A percentile compares a stretch with the other conserved stretches of the same genome.
phyloP scores from a whole-genome alignment of 2,797 vertebrate species.

The Sitta carolinensis region DNA sequence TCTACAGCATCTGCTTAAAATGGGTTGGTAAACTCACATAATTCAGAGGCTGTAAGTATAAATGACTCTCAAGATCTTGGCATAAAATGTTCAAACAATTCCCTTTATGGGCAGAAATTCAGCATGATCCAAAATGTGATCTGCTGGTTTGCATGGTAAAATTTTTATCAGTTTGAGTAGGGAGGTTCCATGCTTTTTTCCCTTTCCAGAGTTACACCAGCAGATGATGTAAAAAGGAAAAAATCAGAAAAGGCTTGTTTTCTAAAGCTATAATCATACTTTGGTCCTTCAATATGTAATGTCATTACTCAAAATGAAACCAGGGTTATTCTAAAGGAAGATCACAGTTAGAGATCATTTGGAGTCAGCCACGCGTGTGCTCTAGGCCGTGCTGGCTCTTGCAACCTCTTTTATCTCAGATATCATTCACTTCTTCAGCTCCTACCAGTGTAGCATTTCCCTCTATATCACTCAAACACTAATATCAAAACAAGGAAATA shows the following conservation, averaged over 20 bases:
- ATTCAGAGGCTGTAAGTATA: not conserved
- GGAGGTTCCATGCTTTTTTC: not conserved
- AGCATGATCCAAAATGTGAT: not conserved
- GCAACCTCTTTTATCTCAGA: not conserved
- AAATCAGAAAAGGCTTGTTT: not conserved
- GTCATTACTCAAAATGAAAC: not conserved
- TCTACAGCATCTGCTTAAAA: not conserved
- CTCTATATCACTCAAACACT: not conserved
- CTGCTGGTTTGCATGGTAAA: not conserved
- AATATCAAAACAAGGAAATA: not conserved
- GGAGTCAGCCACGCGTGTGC: not conserved
- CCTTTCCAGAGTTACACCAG: not conserved
- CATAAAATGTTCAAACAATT: not conserved
- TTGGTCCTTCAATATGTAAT: not conserved
- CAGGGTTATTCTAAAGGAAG: not conserved
- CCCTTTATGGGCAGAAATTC: not conserved
- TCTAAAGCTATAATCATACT: not conserved
- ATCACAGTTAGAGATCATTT: not conserved
- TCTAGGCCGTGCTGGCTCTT: not conserved
- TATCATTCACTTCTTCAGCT: not conserved
- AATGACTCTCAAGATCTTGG: not conserved
- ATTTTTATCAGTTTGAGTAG: not conserved
- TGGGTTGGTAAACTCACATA: not conserved
- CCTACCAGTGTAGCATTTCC: not conserved
- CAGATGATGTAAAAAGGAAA: not conserved